These are phyloP conservation scores for Platyrinchus mystaceus DNA, from an alignment of 2,797 vertebrate species.

Conservation along the genomic window DNA sequence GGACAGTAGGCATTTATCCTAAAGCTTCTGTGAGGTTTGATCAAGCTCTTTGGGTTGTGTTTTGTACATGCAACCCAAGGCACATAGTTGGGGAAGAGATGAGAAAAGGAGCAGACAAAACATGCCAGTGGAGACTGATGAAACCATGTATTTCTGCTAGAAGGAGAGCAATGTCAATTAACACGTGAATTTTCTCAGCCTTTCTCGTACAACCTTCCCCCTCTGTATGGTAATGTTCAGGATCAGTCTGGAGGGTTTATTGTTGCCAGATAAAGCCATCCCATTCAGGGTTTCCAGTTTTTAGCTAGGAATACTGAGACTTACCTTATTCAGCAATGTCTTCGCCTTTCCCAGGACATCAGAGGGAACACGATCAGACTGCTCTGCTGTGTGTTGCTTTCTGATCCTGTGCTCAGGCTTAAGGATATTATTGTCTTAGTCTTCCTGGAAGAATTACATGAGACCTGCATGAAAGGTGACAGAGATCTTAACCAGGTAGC, in stretches of 20 bases:
- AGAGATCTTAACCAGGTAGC: background rate
- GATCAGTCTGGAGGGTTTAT: background rate
- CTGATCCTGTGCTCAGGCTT: background rate
- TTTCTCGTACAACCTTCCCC: background rate
- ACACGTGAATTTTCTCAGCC: background rate
- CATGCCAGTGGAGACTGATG: background rate
- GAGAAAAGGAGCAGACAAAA: background rate
- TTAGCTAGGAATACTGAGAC: background rate
- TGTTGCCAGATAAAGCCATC: background rate
- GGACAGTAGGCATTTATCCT: background rate
- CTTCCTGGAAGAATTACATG: background rate
- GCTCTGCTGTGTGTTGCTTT: background rate
- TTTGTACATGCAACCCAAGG: background rate
- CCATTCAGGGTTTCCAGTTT: background rate
- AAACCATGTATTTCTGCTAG: background rate
- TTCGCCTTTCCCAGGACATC: background rate
- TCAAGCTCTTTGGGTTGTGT: background rate
- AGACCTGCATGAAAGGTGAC: background rate
- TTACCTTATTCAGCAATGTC: background rate
- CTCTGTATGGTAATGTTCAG: background rate
- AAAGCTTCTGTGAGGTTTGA: background rate
- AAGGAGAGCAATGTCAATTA: background rate
- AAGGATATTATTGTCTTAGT: background rate
- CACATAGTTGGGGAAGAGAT: background rate
- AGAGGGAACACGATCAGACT: background rate